Conservation (phyloP, 2,888 invertebrate genomes). For the Agrotis segetum region DNA sequence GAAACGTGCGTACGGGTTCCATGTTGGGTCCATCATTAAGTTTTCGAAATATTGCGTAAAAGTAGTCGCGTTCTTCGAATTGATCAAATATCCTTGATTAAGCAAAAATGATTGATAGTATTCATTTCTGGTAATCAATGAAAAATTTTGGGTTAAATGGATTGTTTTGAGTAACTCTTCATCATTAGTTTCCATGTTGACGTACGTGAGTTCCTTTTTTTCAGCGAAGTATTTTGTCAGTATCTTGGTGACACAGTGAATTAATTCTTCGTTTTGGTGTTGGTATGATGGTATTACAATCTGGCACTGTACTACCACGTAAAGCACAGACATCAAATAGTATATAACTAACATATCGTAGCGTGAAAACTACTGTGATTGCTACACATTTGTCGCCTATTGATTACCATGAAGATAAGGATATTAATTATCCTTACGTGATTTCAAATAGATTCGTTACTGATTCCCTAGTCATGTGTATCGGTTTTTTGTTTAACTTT, state of each 20-base stretch:
- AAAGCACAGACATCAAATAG: slow-evolving; percentile 31
- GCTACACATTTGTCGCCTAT: slow-evolving; percentile 8
- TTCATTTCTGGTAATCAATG: slow-evolving; percentile 32
- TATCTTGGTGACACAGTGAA: slow-evolving; percentile 41
- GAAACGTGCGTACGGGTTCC: slow-evolving; percentile 75
- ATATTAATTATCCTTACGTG: slow-evolving; percentile 26
- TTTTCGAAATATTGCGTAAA: slow-evolving; percentile 57
- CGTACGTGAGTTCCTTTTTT: slow-evolving; percentile 50
- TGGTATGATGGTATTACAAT: slow-evolving; percentile 1
- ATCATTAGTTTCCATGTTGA: slow-evolving; percentile 38
- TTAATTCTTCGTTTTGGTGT: slow-evolving; percentile 19
- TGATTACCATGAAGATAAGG: slow-evolving; percentile 16
- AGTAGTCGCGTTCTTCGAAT: slow-evolving; percentile 50
- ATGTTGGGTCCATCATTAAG: slow-evolving; percentile 66
- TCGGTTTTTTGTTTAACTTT: slow-evolving; percentile 3
- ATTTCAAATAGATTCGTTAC: slow-evolving; percentile 9
- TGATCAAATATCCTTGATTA: slow-evolving; percentile 68
- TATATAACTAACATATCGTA: slow-evolving; percentile 49
- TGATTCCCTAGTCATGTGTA: neutral
- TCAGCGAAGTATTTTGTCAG: slow-evolving; percentile 46
- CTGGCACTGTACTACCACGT: slow-evolving; percentile 31
- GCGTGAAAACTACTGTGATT: slow-evolving; percentile 9
- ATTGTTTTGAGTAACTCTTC: slow-evolving; percentile 43
- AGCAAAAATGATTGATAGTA: slow-evolving; percentile 25
- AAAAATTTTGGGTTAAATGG: slow-evolving; percentile 22